Percentiles rank a stretch among this genome's conserved stretches.
These are phyloP conservation scores for Leucoptera coffeella DNA, from an alignment of 2,888 invertebrate species.

Conservation along the genomic window DNA sequence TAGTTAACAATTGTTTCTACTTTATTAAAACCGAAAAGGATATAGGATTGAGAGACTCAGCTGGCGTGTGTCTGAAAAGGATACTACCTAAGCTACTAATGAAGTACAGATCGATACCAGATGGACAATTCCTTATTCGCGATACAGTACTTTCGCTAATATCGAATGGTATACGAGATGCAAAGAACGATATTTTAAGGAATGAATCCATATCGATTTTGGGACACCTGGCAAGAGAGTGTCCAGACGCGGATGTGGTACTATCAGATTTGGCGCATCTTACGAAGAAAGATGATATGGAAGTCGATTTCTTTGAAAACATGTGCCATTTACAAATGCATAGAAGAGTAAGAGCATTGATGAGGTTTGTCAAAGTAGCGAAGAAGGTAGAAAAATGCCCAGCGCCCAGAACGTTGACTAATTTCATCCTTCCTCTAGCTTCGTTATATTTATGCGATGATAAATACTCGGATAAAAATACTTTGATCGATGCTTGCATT, in stretches of 20 bases:
- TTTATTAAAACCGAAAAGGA: constrained; percentile 75
- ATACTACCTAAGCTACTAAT: constrained; percentile 60
- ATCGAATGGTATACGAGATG: constrained; percentile 64
- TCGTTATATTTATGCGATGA: constrained; percentile 75
- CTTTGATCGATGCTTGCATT: constrained; percentile 78
- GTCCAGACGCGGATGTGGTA: constrained; percentile 63
- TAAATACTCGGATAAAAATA: constrained; percentile 69
- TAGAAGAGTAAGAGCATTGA: constrained; percentile 75
- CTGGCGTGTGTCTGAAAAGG: constrained; percentile 66
- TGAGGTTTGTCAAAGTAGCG: constrained; percentile 64
- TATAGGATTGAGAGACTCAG: constrained; percentile 73
- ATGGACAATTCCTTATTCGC: constrained; percentile 64
- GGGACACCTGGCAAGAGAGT: constrained; percentile 69
- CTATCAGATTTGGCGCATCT: constrained; percentile 64
- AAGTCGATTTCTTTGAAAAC: constrained; percentile 94
- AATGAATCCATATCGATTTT: constrained; percentile 76
- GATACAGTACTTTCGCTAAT: constrained; percentile 69
- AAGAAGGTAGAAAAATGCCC: constrained; percentile 56
- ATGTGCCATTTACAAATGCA: constrained; percentile 83
- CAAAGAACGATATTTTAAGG: constrained; percentile 63
- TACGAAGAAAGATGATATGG: constrained; percentile 65
- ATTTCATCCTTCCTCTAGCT: constrained; percentile 80
- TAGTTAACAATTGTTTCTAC: constrained; percentile 78
- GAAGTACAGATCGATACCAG: constrained; percentile 43
- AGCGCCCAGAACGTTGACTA: constrained; percentile 66